phyloP scores from a whole-genome alignment of 1,140 invertebrate species.

The Micrasema minimum region DNA sequence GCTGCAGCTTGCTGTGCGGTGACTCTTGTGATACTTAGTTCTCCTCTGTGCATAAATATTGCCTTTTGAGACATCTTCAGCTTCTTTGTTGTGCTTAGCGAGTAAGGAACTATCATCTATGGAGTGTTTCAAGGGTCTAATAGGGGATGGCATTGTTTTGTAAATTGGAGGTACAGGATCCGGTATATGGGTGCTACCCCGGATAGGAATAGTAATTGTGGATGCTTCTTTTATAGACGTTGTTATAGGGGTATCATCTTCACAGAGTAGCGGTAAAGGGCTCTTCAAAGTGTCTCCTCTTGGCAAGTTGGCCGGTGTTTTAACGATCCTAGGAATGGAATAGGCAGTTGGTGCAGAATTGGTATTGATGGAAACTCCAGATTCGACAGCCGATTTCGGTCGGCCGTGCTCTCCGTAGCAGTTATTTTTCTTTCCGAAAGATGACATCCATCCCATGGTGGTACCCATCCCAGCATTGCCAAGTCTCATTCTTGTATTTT shows the following conservation, averaged over 20 bases:
- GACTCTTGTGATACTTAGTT: conserved; percentile 77
- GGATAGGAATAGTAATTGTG: conserved; percentile 70
- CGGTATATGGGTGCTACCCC: conserved; percentile 58
- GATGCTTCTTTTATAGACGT: conserved; percentile 69
- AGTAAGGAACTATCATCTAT: conserved; percentile 44
- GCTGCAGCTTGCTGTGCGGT: conserved; percentile 85
- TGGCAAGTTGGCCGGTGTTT: conserved; percentile 38
- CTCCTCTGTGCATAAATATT: conserved; percentile 69
- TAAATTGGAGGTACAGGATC: conserved; percentile 56
- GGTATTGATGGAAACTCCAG: conserved; percentile 45
- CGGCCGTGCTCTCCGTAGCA: conserved; percentile 56
- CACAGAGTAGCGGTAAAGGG: conserved; percentile 43
- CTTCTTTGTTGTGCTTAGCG: conserved; percentile 57
- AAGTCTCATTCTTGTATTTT: conserved; percentile 48
- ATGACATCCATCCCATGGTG: conserved; percentile 48
- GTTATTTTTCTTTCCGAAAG: conserved; percentile 50
- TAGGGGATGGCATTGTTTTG: conserved; percentile 70
- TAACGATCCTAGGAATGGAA: conserved; percentile 46
- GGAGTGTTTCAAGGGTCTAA: conserved; percentile 54
- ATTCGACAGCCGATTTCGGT: conserved; percentile 57
- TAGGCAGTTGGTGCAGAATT: conserved; percentile 27
- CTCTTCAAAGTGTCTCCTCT: conserved; percentile 35
- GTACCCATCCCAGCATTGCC: conserved; percentile 50
- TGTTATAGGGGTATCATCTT: conserved; percentile 54
- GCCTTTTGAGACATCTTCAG: conserved; percentile 58